These are phyloP conservation scores for Sarcophaga variegata DNA, from an alignment of 2,888 invertebrate genomes.

Conservation along the genomic window DNA sequence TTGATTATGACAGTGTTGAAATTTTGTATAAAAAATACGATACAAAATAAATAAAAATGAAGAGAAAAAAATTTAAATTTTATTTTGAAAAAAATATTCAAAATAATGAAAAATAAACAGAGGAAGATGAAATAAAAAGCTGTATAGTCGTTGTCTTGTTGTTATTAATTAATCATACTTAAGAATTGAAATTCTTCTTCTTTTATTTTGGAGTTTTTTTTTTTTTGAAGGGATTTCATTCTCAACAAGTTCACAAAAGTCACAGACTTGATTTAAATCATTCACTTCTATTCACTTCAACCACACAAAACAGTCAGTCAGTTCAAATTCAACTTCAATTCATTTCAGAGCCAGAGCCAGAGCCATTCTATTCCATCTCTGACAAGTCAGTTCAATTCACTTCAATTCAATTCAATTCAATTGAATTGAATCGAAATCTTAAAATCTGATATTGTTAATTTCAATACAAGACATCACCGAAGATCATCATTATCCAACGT, in stretches of 20 bases:
- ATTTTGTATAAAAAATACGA: background rate
- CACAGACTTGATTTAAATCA: constrained; percentile 63
- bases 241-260: constrained; percentile 63
- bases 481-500: constrained; percentile 13
- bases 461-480: constrained; percentile 39
- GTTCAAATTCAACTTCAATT: background rate
- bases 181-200: constrained; percentile 24
- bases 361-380: background rate
- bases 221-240: background rate
- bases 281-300: constrained; percentile 18
- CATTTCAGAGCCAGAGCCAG: background rate
- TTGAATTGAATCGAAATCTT: constrained; percentile 17
- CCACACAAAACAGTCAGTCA: no score
- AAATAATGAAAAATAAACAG: constrained; percentile 28
- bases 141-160: constrained; percentile 28
- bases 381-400: background rate
- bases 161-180: constrained; percentile 68
- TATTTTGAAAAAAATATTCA: constrained; percentile 18
- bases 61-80: constrained; percentile 37
- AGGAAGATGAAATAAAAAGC: background rate
- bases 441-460: constrained; percentile 63
- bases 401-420: constrained; percentile 37
- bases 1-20: constrained; percentile 62
- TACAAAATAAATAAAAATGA: background rate
- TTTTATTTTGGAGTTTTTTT: background rate